Percentiles rank a stretch among this genome's conserved stretches.
These are phyloP conservation scores for Coenobita brevimanus DNA, from an alignment of 1,140 invertebrate genomes.

Conservation along the genomic window DNA sequence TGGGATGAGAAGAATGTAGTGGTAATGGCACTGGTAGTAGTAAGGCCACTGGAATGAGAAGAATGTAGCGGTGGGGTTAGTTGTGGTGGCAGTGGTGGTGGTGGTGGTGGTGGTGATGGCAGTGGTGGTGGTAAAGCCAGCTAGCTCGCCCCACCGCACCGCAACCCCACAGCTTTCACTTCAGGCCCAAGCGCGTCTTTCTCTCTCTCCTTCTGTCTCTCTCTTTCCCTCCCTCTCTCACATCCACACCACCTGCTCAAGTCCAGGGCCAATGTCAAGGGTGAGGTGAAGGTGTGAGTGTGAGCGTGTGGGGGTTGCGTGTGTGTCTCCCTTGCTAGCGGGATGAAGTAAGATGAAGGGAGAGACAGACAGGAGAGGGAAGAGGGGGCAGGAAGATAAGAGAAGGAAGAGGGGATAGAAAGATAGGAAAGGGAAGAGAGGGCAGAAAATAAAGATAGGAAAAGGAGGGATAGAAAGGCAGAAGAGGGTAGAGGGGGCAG, in stretches of 20 bases:
- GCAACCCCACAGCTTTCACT: constrained; percentile 54
- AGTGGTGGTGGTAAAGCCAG: neutral
- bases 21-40: neutral
- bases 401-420: too few relatives aligned
- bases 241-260: constrained; percentile 38
- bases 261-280: constrained; percentile 63
- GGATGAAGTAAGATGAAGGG: too few relatives aligned
- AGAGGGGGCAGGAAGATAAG: too few relatives aligned
- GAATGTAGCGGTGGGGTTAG: neutral
- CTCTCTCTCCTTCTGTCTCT: constrained; percentile 40
- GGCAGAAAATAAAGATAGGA: too few relatives aligned
- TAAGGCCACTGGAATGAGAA: too few relatives aligned
- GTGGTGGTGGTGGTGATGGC: neutral
- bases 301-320: too few relatives aligned
- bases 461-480: too few relatives aligned
- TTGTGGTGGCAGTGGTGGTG: neutral
- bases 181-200: constrained; percentile 40
- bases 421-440: too few relatives aligned
- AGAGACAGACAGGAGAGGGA: too few relatives aligned
- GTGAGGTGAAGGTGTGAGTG: constrained; percentile 40
- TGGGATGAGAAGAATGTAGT: neutral
- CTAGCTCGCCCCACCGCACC: neutral
- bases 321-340: too few relatives aligned
- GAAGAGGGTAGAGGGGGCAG: too few relatives aligned
- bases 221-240: constrained; percentile 37